Base-by-base conservation (phyloP, 2,888 invertebrate species). In the Philonicus albiceps region DNA sequence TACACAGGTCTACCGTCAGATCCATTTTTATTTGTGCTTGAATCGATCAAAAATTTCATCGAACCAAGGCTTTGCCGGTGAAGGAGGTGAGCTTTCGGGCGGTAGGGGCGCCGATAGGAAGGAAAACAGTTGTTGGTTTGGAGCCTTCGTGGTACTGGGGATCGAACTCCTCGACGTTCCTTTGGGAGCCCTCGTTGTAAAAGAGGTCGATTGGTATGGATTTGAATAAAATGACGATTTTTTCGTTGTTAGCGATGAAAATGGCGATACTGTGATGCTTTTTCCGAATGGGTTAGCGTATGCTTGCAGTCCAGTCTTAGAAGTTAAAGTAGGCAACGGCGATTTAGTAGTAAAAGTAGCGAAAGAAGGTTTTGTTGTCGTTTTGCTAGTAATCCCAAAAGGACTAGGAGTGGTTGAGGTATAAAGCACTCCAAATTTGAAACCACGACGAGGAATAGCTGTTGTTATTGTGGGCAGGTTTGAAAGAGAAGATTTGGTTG, bases 21-120 rank as follows among this genome's bases (percentile, higher is more conserved):
- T 22, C 64, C 64, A 64, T 64, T 40, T 76, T 49, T 27, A 31
- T 83, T 34, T 53, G 34, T 83, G 81, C 64, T 64, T 83, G 64
- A 83, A 83, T 31, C 64, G 55, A 64, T 83, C 81, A 37, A 83
- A 83, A 34, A 83, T 83, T 1, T 64, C 81, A 64, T 83, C 81
- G 64, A 83, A 83, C 81, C 37, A 55, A 22, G 81, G 64, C 37
- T 37, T 83, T 13, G 81, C 64, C 5, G 34, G 55, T 8, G 37
- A 27, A 13, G 37, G 31, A 22, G 64, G 19, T 6, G 37, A 64
- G 19, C 22, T 64, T 64, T 80, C 53, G 2, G 53, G 19, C 1
- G 55, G 19, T 3, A 83, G 64, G 4, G 81, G 64, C 16, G 37
- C 81, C 27, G 81, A 83, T n/a, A 83, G n/a, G 19, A 31, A 55